phyloP scores from a whole-genome alignment of 2,113 vertebrate species.

The Pituophis catenifer region DNA sequence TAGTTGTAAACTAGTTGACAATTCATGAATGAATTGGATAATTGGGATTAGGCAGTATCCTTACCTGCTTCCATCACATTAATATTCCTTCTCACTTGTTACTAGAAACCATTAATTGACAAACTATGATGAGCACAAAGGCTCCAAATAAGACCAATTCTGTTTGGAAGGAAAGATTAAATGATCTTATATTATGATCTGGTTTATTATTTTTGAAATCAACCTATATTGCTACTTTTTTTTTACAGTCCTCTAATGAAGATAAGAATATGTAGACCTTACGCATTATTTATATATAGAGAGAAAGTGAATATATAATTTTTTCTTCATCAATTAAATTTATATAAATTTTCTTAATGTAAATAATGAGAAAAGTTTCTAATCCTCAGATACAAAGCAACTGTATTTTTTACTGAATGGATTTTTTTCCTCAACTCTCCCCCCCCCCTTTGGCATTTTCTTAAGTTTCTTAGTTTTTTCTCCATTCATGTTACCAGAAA shows the following conservation, averaged over 20 bases:
- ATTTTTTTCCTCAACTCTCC: not conserved
- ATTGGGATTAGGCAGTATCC: not conserved
- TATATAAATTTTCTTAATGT: not conserved
- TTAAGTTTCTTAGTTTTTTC: not conserved
- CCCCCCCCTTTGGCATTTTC: not conserved
- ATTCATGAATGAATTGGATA: not conserved
- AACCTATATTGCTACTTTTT: not conserved
- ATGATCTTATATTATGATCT: not conserved
- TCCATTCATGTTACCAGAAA: not conserved
- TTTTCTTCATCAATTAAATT: not conserved
- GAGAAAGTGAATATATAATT: not conserved
- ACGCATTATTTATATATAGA: too few species aligned
- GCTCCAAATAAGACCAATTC: not conserved
- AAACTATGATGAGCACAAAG: not conserved
- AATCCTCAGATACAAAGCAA: not conserved
- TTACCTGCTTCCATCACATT: not conserved
- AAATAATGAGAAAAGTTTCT: not conserved
- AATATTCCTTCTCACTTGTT: not conserved
- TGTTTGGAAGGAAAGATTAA: not conserved
- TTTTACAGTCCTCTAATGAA: not conserved
- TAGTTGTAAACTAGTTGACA: not conserved
- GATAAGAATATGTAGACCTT: not conserved
- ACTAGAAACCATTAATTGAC: not conserved
- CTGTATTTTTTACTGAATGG: not conserved
- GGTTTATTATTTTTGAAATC: not conserved